These are phyloP conservation scores for Camponotus pennsylvanicus DNA, from an alignment of 1,140 invertebrate genomes.

Conservation along the genomic window DNA sequence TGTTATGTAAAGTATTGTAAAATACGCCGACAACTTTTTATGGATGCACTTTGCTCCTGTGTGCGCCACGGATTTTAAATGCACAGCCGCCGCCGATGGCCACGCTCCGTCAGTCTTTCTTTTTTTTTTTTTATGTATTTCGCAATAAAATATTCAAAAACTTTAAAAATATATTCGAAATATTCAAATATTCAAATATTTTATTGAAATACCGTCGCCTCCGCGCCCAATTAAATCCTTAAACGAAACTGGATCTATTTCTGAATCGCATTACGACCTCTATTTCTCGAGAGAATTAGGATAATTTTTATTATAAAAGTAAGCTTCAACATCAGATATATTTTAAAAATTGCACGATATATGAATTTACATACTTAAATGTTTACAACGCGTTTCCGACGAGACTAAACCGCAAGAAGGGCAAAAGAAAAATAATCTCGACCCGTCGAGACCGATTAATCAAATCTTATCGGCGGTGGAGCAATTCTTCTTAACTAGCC, in stretches of 20 bases:
- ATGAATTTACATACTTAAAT: background rate
- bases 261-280: background rate
- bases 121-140: conserved; percentile 40
- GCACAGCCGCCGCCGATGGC: background rate
- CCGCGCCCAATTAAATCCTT: conserved; percentile 14
- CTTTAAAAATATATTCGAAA: conserved; percentile 34
- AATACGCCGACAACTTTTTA: conserved; percentile 46
- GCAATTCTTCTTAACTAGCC: conserved; percentile 28
- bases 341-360: background rate
- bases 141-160: conserved; percentile 44
- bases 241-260: conserved; percentile 16
- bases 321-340: background rate
- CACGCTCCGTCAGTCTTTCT: conserved; percentile 29
- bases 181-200: conserved; percentile 50
- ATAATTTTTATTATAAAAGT: conserved; percentile 1
- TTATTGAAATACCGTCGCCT: conserved; percentile 15
- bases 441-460: background rate
- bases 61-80: conserved; percentile 43
- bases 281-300: background rate
- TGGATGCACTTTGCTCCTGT: conserved; percentile 36
- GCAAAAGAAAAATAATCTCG: background rate
- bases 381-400: background rate
- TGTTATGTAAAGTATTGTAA: conserved; percentile 58
- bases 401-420: background rate
- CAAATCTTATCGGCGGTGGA: background rate